Conservation (phyloP, 1,140 invertebrate species). For the fruit fly (Drosophila melanogaster) region DNA sequence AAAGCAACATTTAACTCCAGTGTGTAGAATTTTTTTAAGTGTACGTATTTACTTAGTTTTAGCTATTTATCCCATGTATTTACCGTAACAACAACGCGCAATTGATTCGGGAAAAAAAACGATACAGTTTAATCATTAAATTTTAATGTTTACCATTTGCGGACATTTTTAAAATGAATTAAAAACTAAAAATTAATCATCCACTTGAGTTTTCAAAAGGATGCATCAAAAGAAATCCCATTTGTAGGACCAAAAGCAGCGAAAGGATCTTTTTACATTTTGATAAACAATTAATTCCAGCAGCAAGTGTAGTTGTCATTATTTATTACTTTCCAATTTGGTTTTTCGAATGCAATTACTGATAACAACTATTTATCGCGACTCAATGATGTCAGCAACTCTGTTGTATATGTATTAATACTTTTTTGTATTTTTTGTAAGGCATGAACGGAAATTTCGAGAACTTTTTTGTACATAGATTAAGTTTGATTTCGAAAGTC, state of each 20-base stretch:
- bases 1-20: slow-evolving; percentile 52
- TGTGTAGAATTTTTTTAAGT: slow-evolving; percentile 73
- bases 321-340: neutral
- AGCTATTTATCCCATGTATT: slow-evolving; percentile 53
- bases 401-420: slow-evolving; percentile 23
- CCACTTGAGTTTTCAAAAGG: neutral
- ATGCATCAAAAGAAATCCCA: neutral
- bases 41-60: slow-evolving; percentile 66
- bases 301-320: slow-evolving; percentile 10
- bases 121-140: slow-evolving; percentile 49
- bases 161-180: slow-evolving; percentile 1
- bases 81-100: slow-evolving; percentile 51
- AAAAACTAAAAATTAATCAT: too few relatives aligned
- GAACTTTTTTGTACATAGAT: slow-evolving; percentile 68
- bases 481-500: slow-evolving; percentile 57
- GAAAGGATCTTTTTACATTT: neutral
- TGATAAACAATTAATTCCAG: neutral
- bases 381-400: slow-evolving; percentile 27
- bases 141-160: slow-evolving; percentile 15
- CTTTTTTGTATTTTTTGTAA: slow-evolving; percentile 49
- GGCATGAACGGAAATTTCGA: slow-evolving; percentile 34
- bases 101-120: slow-evolving; percentile 42
- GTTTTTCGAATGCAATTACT: slow-evolving; percentile 27
- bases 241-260: slow-evolving; percentile 14
- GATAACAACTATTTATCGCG: slow-evolving; percentile 28